These are phyloP conservation scores for Hybos culiciformis DNA, from an alignment of 2,888 invertebrate species.

Conservation along the genomic window DNA sequence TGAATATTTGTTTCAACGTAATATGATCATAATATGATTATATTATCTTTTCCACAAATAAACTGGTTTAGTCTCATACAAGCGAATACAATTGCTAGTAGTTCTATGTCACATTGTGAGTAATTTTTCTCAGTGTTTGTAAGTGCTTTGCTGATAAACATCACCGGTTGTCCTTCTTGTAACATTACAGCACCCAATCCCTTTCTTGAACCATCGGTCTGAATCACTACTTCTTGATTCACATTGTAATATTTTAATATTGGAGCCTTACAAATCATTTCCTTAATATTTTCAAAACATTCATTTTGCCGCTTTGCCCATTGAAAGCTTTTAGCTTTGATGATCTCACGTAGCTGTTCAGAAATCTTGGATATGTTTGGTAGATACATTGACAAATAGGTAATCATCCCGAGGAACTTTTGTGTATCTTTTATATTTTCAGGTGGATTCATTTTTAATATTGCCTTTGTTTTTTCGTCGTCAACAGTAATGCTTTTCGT, in stretches of 20 bases:
- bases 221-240: not conserved
- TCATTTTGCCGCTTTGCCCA: not conserved
- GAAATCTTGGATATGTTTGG: not conserved
- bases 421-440: slow-evolving; percentile 1
- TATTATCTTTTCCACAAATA: not conserved
- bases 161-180: not conserved
- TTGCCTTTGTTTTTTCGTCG: slow-evolving; percentile 16
- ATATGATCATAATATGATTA: not conserved
- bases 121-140: not conserved
- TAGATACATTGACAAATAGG: not conserved
- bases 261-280: not conserved
- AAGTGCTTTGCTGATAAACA: not conserved
- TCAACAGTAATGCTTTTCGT: slow-evolving; percentile 12
- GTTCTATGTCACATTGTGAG: not conserved
- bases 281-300: not conserved
- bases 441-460: slow-evolving; percentile 15
- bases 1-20: not conserved
- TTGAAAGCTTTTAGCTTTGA: not conserved
- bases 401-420: not conserved
- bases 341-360: not conserved
- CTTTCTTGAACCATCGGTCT: not conserved
- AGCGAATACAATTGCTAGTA: not conserved
- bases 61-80: not conserved
- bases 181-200: not conserved
- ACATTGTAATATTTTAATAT: not conserved